A percentile compares a stretch with the other conserved stretches of the same genome.
Conservation (phyloP, 2,888 invertebrate genomes). For the Drosophila cognata region DNA sequence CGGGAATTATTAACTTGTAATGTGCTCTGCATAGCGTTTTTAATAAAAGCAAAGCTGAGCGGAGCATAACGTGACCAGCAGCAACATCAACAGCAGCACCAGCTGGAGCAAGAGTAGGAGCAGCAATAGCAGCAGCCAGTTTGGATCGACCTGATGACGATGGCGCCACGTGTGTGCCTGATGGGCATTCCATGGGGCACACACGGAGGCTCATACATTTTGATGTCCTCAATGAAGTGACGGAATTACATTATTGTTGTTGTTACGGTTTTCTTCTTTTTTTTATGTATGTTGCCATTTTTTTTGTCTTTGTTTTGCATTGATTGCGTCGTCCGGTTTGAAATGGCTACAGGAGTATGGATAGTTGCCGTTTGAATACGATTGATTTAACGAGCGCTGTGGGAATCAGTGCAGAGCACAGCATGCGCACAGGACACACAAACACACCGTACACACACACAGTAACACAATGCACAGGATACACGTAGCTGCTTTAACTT, state of each 20-base stretch:
- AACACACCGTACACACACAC: neutral
- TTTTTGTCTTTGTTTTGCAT: slow-evolving; percentile 67
- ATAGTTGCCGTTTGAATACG: slow-evolving; percentile 70
- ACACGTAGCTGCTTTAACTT: slow-evolving; percentile 72
- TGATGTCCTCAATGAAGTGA: slow-evolving; percentile 81
- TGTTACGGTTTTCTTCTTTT: slow-evolving; percentile 12
- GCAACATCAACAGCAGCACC: slow-evolving; percentile 19
- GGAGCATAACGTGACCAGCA: slow-evolving; percentile 70
- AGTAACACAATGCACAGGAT: slow-evolving; percentile 11
- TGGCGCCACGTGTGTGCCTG: slow-evolving; percentile 71
- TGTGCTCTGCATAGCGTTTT: slow-evolving; percentile 81
- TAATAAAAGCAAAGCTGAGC: slow-evolving; percentile 75
- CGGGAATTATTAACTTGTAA: slow-evolving; percentile 81
- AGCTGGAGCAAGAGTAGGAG: slow-evolving; percentile 18
- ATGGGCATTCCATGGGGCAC: slow-evolving; percentile 58
- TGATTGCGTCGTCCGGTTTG: slow-evolving; percentile 74
- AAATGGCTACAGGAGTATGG: slow-evolving; percentile 20
- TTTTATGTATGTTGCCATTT: neutral
- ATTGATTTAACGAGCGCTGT: slow-evolving; percentile 77
- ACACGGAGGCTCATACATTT: slow-evolving; percentile 69
- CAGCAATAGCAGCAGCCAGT: slow-evolving; percentile 18
- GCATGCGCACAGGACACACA: slow-evolving; percentile 38
- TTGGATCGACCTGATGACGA: slow-evolving; percentile 54
- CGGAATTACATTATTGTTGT: slow-evolving; percentile 62
- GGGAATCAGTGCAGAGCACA: slow-evolving; percentile 71